phyloP scores from a whole-genome alignment of 2,888 invertebrate species.

The Nasonovia ribisnigri region DNA sequence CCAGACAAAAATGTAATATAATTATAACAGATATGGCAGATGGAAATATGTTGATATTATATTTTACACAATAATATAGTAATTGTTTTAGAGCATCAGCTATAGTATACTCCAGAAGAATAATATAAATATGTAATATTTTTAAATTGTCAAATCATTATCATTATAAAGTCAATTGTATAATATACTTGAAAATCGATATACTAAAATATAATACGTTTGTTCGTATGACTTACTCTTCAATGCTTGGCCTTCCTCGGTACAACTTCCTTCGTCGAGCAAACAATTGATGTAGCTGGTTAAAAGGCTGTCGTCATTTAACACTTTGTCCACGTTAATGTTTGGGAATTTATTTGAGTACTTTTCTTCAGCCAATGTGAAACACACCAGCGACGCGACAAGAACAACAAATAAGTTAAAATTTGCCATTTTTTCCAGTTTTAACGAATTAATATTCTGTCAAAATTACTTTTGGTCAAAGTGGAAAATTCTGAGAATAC shows the following conservation, averaged over 20 bases:
- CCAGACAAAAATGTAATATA: neutral
- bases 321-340: constrained; percentile 75
- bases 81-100: too few species aligned
- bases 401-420: constrained; percentile 69
- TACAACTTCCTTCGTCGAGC: constrained; percentile 76
- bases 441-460: neutral
- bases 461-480: neutral
- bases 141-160: neutral
- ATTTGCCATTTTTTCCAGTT: constrained; percentile 11
- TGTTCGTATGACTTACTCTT: constrained; percentile 73
- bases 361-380: constrained; percentile 72
- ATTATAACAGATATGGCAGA: too few species aligned
- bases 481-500: neutral
- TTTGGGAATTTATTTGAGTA: constrained; percentile 74
- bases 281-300: constrained; percentile 76
- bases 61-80: neutral
- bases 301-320: constrained; percentile 74
- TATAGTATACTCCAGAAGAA: neutral
- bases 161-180: neutral
- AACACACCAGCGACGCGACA: constrained; percentile 76
- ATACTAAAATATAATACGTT: neutral
- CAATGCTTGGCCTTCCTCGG: constrained; percentile 75
- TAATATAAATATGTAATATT: too few species aligned
- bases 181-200: too few species aligned
- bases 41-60: neutral